A percentile compares a stretch with the other conserved stretches of the same genome.
phyloP scores from a whole-genome alignment of 2,888 invertebrate species.

The Drosophila tripunctata region DNA sequence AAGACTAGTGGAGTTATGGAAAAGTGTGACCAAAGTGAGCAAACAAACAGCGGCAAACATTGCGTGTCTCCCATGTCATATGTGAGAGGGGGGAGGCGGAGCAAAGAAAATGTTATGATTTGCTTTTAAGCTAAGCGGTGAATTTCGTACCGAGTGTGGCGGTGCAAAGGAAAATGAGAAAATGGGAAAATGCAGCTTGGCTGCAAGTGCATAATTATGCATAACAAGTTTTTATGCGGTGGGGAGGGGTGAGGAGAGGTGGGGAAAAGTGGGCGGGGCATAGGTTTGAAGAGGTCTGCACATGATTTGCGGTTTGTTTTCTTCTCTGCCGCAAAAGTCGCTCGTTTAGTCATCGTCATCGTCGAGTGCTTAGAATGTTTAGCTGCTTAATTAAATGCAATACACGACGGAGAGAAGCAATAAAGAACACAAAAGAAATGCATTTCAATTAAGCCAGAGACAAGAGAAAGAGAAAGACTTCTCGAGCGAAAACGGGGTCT shows the following conservation, averaged over 20 bases:
- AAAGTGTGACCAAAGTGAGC: conserved; percentile 38
- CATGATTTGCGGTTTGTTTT: conserved; percentile 50
- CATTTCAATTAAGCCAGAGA: conserved; percentile 56
- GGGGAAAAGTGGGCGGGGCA: neutral
- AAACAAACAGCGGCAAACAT: conserved; percentile 39
- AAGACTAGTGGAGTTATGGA: neutral
- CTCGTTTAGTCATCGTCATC: conserved; percentile 41
- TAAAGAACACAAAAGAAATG: conserved; percentile 49
- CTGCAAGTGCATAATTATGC: conserved; percentile 49
- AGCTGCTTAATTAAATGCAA: conserved; percentile 65
- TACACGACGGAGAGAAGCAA: conserved; percentile 32
- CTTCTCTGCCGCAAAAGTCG: too few species aligned
- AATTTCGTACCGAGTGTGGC: conserved; percentile 34
- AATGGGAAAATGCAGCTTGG: neutral
- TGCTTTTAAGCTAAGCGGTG: conserved; percentile 49
- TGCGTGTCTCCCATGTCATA: conserved; percentile 33
- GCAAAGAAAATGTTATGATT: conserved; percentile 57
- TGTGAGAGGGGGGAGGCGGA: conserved; percentile 2
- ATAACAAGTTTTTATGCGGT: too few species aligned
- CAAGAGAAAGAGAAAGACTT: neutral
- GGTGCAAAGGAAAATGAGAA: neutral
- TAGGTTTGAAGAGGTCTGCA: conserved; percentile 1
- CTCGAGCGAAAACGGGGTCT: neutral
- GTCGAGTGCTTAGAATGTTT: conserved; percentile 50
- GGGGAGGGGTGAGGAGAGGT: too few species aligned